These are phyloP conservation scores for Aporrectodea caliginosa DNA, from an alignment of 1,140 invertebrate genomes.

Conservation along the genomic window DNA sequence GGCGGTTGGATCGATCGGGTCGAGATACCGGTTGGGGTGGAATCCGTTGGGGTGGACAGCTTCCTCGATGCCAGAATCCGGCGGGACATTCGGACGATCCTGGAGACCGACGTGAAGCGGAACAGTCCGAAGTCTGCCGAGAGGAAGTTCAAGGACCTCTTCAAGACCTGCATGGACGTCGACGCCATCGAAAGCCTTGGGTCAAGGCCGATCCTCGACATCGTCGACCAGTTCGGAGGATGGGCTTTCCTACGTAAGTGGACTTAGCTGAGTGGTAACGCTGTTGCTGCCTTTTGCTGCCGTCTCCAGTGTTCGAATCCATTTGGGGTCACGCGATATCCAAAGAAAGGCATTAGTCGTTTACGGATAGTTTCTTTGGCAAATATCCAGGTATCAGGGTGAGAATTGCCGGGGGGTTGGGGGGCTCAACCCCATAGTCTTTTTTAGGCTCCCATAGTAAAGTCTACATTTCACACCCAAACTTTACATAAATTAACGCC, in stretches of 20 bases:
- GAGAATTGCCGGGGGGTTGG: too few species aligned
- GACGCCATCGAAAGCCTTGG: not conserved
- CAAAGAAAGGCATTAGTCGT: too few species aligned
- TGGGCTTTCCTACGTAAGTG: not conserved
- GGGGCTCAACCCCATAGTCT: too few species aligned
- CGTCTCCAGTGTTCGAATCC: too few species aligned
- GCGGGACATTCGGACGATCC: not conserved
- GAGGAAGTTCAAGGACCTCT: constrained; percentile 23
- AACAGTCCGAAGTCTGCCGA: not conserved
- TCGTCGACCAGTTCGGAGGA: constrained; percentile 3
- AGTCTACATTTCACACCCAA: too few species aligned
- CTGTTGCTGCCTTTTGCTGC: too few species aligned
- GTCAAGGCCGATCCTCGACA: not conserved
- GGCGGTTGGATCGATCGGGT: not conserved
- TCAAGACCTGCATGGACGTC: not conserved
- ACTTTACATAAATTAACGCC: too few species aligned
- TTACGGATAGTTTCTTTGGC: too few species aligned
- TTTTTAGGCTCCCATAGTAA: too few species aligned
- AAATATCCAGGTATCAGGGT: too few species aligned
- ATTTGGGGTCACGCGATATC: too few species aligned
- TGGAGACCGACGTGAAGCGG: not conserved
- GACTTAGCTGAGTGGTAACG: too few species aligned
- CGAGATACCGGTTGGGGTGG: constrained; percentile 8
- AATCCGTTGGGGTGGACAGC: constrained; percentile 6
- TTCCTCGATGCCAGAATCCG: not conserved